Evolutionary conservation across 2,113 vertebrate genomes (phyloP).

Genomic region (Sterrhoptilus dennistouni): DNA sequence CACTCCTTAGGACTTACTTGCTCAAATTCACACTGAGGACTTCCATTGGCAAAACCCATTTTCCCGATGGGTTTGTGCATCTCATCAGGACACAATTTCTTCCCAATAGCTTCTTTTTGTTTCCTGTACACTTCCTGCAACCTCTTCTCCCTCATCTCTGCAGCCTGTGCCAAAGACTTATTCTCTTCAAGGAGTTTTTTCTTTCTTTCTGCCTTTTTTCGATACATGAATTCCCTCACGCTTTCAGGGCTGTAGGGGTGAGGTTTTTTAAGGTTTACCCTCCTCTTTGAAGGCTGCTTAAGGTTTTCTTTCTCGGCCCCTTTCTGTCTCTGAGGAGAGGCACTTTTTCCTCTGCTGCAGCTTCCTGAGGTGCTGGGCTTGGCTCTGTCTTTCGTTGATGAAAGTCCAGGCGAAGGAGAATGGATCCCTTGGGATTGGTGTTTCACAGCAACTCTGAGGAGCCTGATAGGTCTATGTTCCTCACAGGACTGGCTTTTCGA

Average conservation of each 20-base stretch:
- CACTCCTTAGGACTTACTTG: conserved; percentile 1
- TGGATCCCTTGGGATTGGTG: not conserved
- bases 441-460: not conserved
- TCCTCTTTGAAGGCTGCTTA: not conserved
- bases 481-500: not conserved
- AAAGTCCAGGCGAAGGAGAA: not conserved
- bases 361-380: not conserved
- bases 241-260: conserved; percentile 18
- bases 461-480: rapidly evolving
- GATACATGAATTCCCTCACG: conserved; percentile 56
- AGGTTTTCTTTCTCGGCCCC: not conserved
- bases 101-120: conserved; percentile 64
- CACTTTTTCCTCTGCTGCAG: not conserved
- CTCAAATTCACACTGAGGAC: not conserved
- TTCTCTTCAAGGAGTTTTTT: conserved; percentile 46
- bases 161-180: not conserved
- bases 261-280: not conserved
- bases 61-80: not conserved
- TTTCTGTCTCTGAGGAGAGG: not conserved
- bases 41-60: not conserved
- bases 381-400: not conserved
- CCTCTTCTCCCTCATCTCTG: conserved; percentile 7
- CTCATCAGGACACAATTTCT: not conserved
- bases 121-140: conserved; percentile 66
- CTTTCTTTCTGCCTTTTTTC: conserved; percentile 32